phyloP scores from a whole-genome alignment of 1,140 invertebrate species.

The Panagrolaimus sp. region DNA sequence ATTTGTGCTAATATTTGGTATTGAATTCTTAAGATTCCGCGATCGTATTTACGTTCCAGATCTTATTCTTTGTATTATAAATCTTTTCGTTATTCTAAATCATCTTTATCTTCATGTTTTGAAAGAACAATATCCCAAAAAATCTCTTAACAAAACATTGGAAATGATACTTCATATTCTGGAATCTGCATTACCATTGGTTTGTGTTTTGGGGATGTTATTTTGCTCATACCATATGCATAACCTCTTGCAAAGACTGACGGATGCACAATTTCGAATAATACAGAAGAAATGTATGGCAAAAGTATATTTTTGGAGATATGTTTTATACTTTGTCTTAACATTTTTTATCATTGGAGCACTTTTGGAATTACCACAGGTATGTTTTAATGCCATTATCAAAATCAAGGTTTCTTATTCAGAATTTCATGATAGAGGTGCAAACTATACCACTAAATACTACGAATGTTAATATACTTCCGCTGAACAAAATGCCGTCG shows the following conservation, averaged over 20 bases:
- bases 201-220: neutral
- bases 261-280: neutral
- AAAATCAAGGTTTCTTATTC: too few relatives aligned
- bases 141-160: neutral
- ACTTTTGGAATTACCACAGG: neutral
- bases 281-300: neutral
- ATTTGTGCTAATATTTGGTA: too few relatives aligned
- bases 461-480: neutral
- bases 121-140: neutral
- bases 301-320: neutral
- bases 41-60: neutral
- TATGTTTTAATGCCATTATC: neutral
- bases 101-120: neutral
- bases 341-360: slow-evolving; percentile 9
- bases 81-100: neutral
- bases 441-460: neutral
- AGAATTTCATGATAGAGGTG: neutral
- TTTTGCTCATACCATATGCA: neutral
- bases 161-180: neutral
- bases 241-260: neutral
- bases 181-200: neutral
- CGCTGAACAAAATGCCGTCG: neutral
- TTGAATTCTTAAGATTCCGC: too few relatives aligned
- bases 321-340: neutral
- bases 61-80: neutral